phyloP scores from a whole-genome alignment of 2,888 invertebrate genomes.

The Balanococcus diminutus region DNA sequence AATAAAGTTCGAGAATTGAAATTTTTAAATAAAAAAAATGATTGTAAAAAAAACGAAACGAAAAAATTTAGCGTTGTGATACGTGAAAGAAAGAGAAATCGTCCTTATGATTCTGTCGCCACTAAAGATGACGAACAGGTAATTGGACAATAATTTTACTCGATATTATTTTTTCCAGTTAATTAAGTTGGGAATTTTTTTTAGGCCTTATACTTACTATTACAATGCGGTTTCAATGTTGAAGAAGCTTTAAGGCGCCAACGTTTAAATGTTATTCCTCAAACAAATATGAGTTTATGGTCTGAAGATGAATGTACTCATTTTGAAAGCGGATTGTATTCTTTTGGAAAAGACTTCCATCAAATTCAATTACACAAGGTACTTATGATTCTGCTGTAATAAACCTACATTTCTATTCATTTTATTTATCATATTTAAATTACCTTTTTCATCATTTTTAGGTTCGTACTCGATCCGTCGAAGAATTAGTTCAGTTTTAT shows the following conservation, averaged over 20 bases:
- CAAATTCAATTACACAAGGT: constrained; percentile 74
- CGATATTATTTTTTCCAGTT: not conserved
- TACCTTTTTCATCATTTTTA: constrained; percentile 61
- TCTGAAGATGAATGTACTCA: constrained; percentile 95
- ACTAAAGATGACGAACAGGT: constrained; percentile 52
- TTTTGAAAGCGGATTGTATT: constrained; percentile 91
- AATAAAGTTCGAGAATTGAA: constrained; percentile 62
- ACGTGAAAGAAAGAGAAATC: constrained; percentile 41
- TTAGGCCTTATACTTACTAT: constrained; percentile 83
- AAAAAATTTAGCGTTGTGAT: constrained; percentile 45
- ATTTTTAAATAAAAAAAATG: constrained; percentile 36
- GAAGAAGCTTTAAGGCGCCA: constrained; percentile 86
- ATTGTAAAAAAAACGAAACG: constrained; percentile 43
- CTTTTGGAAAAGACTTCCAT: constrained; percentile 94
- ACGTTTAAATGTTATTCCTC: constrained; percentile 71
- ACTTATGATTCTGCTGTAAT: constrained; percentile 59
- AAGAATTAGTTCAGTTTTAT: constrained; percentile 94
- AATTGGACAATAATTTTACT: not conserved
- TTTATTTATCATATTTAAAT: not conserved
- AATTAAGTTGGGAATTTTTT: constrained; percentile 67
- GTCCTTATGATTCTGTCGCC: constrained; percentile 30
- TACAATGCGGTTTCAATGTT: constrained; percentile 90
- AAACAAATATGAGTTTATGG: constrained; percentile 84
- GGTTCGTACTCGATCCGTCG: constrained; percentile 88
- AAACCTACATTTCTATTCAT: not conserved